These are phyloP conservation scores for Falco berigora DNA, from an alignment of 2,797 vertebrate genomes.

Conservation along the genomic window DNA sequence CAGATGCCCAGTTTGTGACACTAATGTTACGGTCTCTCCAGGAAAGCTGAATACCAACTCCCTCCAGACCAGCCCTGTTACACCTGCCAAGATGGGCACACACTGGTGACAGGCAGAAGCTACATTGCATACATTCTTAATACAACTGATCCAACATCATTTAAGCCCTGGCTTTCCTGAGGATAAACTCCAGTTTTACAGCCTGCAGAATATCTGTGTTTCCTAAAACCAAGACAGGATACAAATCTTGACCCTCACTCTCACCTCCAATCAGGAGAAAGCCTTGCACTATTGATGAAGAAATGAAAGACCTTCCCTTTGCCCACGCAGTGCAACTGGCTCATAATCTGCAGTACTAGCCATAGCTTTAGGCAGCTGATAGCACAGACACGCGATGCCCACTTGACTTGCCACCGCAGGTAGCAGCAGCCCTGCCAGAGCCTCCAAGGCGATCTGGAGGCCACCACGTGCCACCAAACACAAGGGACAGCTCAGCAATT, in stretches of 20 bases:
- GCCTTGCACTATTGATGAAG: neutral
- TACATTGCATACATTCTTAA: neutral
- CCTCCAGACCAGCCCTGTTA: neutral
- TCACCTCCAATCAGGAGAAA: neutral
- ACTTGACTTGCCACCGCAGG: neutral
- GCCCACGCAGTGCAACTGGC: neutral
- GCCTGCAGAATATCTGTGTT: neutral
- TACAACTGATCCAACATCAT: neutral
- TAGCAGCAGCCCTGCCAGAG: neutral
- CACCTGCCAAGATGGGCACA: neutral
- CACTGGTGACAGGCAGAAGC: neutral
- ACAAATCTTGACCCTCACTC: neutral
- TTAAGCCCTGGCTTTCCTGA: neutral
- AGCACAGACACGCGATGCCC: fast-evolving
- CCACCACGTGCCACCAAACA: fast-evolving
- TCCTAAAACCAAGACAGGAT: neutral
- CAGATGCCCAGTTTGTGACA: neutral
- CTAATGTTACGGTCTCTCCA: fast-evolving
- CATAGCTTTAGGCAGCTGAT: neutral
- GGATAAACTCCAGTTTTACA: neutral
- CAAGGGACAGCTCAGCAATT: fast-evolving
- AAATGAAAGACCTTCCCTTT: neutral
- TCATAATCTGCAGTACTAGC: neutral
- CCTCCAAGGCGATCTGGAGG: neutral
- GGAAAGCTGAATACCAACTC: neutral